phyloP scores from a whole-genome alignment of 2,113 vertebrate species.

The Ciconia maguari region DNA sequence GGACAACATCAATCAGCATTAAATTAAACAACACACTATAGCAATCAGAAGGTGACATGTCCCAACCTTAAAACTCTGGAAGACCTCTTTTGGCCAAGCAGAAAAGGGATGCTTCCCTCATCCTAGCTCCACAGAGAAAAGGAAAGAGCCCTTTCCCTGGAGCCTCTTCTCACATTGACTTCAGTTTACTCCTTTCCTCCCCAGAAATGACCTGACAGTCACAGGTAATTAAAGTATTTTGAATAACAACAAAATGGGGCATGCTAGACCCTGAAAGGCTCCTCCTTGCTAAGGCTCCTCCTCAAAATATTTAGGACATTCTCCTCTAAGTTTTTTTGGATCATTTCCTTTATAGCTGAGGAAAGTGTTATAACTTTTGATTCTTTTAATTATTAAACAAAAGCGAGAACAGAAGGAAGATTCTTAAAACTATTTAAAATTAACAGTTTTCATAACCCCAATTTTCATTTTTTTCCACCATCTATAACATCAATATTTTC shows the following conservation, averaged over 20 bases:
- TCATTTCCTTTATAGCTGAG: not conserved
- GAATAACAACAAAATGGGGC: not conserved
- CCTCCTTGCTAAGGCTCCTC: not conserved
- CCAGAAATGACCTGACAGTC: not conserved
- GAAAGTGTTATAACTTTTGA: not conserved
- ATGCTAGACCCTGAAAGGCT: not conserved
- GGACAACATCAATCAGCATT: not conserved
- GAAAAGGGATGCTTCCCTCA: rapidly evolving
- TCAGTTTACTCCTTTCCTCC: not conserved
- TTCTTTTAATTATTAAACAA: not conserved
- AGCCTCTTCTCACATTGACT: not conserved
- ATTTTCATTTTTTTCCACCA: not conserved
- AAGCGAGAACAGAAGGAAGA: not conserved
- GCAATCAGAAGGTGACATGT: rapidly evolving
- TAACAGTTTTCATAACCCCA: not conserved
- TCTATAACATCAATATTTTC: not conserved
- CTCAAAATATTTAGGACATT: not conserved
- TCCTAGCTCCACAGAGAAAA: not conserved
- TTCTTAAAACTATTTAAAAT: not conserved
- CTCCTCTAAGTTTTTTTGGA: not conserved
- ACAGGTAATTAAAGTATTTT: not conserved
- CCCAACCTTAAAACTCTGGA: not conserved
- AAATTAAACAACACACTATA: not conserved
- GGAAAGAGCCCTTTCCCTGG: not conserved
- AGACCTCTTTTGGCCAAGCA: not conserved